Evolutionary conservation across 2,888 invertebrate genomes (phyloP), one percentile per base, ranked within the genome.

Genomic region (Platycheirus rosarum): DNA sequence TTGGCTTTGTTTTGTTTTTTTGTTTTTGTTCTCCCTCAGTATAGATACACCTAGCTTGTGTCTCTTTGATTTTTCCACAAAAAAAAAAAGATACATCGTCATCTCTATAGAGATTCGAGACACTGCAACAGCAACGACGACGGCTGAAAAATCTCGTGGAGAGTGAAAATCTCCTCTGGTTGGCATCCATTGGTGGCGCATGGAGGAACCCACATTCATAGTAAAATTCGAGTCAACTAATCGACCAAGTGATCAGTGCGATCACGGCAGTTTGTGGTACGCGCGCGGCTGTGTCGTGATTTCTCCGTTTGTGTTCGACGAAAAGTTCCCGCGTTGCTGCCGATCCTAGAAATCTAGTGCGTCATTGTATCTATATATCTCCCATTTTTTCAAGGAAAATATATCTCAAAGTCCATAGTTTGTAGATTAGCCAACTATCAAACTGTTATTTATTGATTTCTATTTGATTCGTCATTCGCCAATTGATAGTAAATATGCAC

Each of bases 101-200:
- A 11, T 0, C 3, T 35, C n/a, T 23, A 40, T 26, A 48, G 32
- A 23, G 13, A 9, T 37, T 29, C 18, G 37, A 20, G 29, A 37
- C n/a, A 63, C 18, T 60, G 62, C 49, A 51, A 14, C 48, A 60
- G 6, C 29, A 26, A 32, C 49, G 20, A 13, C 18, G 37, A 68
- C 32, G 46, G 35, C 32, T 23, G 32, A 26, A 48, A 60, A 57
- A 74, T 74, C 63, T 63, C 29, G 48, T 60, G 53, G 70, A 79
- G 80, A 80, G 75, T 44, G 65, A 71, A 80, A 80, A 70, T 80
- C 48, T 70, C 65, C 80, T 76, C 69, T 44, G 46, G 53, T 46
- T 68, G 16, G 53, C 29, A 53, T 76, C 60, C 65, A 76, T 66
- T 53, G 53, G 70, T 35, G 51, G 70, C 42, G 51, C 76, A 80